Conservation (phyloP, 2,113 vertebrate species). For the Melozone crissalis region DNA sequence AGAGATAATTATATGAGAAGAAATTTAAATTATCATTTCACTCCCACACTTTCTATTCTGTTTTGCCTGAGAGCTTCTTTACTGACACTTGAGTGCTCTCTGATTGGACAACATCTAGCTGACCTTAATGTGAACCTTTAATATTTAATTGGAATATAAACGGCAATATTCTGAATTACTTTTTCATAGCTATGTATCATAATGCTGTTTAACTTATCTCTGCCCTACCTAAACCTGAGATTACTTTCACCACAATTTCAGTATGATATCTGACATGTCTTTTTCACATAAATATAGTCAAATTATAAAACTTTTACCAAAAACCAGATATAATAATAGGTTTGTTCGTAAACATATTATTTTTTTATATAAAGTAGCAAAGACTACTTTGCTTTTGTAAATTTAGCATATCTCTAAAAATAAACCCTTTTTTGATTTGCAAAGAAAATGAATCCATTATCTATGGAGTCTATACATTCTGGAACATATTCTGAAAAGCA, state of each 20-base stretch:
- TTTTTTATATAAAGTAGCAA: neutral
- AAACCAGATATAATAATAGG: neutral
- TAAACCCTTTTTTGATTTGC: neutral
- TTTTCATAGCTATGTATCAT: neutral
- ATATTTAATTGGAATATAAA: constrained; percentile 25
- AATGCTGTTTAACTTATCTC: neutral
- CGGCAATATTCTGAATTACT: neutral
- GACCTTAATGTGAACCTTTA: neutral
- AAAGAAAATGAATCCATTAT: neutral
- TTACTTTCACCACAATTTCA: neutral
- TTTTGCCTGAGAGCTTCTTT: neutral
- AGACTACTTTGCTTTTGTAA: neutral
- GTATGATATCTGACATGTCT: neutral
- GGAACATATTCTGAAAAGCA: neutral
- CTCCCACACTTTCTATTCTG: neutral
- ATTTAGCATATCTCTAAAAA: neutral
- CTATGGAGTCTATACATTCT: neutral
- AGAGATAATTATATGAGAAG: neutral
- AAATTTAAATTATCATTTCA: neutral
- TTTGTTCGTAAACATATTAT: neutral
- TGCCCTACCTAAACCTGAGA: neutral
- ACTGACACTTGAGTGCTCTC: neutral
- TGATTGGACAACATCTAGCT: neutral
- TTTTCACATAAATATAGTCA: neutral
- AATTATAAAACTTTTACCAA: neutral